These are phyloP conservation scores for Tetraodon nigroviridis DNA, from an alignment of 2,113 vertebrate genomes.

Conservation along the genomic window DNA sequence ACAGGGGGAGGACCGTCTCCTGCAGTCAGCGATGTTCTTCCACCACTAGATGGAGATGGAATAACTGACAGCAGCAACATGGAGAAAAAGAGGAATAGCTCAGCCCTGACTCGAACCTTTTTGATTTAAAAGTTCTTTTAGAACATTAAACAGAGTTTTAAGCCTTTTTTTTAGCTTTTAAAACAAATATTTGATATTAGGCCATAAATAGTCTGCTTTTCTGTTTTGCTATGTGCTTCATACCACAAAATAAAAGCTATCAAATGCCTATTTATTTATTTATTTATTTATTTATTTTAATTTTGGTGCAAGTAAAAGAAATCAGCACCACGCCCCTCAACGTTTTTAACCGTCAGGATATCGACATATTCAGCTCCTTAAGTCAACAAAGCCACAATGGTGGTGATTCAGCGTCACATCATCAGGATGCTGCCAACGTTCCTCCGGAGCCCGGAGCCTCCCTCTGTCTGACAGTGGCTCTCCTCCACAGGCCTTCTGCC, in stretches of 20 bases:
- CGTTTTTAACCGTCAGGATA: slow-evolving; percentile 36
- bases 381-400: slow-evolving; percentile 38
- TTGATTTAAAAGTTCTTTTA: no score
- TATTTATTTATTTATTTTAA: no score
- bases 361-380: slow-evolving; percentile 22
- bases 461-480: slow-evolving; percentile 28
- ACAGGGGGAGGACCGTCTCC: not conserved
- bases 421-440: slow-evolving; percentile 27
- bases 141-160: no score
- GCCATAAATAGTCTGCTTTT: no score
- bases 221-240: no score
- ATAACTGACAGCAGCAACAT: not conserved
- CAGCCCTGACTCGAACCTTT: not conserved
- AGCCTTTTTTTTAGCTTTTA: no score
- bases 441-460: slow-evolving; percentile 4
- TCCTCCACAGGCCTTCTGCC: not conserved
- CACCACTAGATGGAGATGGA: slow-evolving; percentile 59
- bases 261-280: no score
- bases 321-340: slow-evolving; percentile 23
- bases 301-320: not conserved
- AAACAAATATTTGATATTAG: no score
- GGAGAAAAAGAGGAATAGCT: not conserved
- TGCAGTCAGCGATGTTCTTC: not conserved
- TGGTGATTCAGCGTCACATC: slow-evolving; percentile 53
- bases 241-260: no score